Evolutionary conservation across 2,797 vertebrate species (phyloP), one percentile per base, ranked within the genome.

Genomic region (Clarias fuscus): DNA sequence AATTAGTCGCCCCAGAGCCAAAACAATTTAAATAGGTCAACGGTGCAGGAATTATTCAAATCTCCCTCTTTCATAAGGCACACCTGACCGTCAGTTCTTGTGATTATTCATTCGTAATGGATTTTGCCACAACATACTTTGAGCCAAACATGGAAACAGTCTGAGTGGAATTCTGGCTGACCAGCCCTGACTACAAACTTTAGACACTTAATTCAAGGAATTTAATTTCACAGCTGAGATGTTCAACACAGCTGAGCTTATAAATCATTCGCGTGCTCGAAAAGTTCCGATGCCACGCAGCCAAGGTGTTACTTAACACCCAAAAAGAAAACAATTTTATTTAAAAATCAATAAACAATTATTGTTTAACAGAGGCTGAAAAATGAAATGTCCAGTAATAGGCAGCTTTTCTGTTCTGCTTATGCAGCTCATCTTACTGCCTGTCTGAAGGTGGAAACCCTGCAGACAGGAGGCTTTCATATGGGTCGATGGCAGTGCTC

Each of bases 221-320:
- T 65, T 64, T 81, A 64, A 48, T 81, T 81, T 81, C 61, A 65
- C 78, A 81, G 78, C 61, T 81, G 61, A 48, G 78, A n/a, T 43
- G 22, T 80, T 80, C 58, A 79, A 62, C 77, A 79, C 58, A 40
- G 77, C 33, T n/a, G 64, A 82, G 64, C 27, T 37, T 56, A 59
- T 70, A 64, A 40, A 64, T 79, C 77, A 64, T 14, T 7, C 0
- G 0, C 7, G 7, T 22, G 22, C 27, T 13, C 17, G 13, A n/a
- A 75, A 53, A 58, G 11, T 64, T 43, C 22, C 1, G 59, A 43
- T n/a, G 61, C 78, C 24, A 37, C 20, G 5, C 18, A 0, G 53
- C 13, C 59, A 80, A 79, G 4, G 58, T 37, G 33, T 15, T 15
- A n/a, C 24, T 75, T 53, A 27, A 48, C 11, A 27, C 2, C 15